phyloP scores from a whole-genome alignment of 2,113 vertebrate species.

The Hystrix cristata region DNA sequence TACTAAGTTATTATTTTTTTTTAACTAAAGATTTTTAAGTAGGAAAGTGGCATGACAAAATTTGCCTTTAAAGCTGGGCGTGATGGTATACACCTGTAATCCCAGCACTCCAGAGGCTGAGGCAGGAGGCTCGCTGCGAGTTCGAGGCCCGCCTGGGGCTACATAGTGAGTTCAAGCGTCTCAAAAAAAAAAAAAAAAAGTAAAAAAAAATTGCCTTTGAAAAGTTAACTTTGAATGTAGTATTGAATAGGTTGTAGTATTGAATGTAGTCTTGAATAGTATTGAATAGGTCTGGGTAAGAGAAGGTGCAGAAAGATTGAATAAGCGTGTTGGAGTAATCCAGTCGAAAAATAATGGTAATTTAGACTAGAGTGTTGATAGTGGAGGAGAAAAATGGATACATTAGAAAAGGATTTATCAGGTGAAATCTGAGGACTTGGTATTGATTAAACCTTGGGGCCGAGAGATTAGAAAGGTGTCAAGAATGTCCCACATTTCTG shows the following conservation, averaged over 20 bases:
- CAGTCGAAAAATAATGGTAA: not conserved
- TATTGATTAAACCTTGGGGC: not conserved
- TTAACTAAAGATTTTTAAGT: not conserved
- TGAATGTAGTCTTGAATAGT: not conserved
- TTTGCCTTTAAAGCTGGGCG: not conserved
- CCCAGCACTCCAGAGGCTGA: too few species aligned
- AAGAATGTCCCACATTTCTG: not conserved
- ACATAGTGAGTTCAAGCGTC: too few species aligned
- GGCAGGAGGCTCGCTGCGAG: too few species aligned
- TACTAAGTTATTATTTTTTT: too few species aligned
- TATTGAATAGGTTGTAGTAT: not conserved
- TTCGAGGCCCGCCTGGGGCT: too few species aligned
- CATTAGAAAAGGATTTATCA: conserved; percentile 8
- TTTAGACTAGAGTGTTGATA: not conserved
- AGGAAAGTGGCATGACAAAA: not conserved
- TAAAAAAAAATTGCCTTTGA: not conserved
- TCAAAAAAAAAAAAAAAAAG: not conserved
- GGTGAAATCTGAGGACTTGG: not conserved
- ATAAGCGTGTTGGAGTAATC: conserved; percentile 16
- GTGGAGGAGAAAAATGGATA: not conserved
- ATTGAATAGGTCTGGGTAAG: not conserved
- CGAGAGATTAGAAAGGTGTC: not conserved
- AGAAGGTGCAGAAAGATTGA: not conserved
- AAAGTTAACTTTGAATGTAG: not conserved
- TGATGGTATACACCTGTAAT: too few species aligned